Evolutionary conservation across 2,888 invertebrate genomes (phyloP), one percentile per base, ranked within the genome.

Genomic region (Tuta absoluta): DNA sequence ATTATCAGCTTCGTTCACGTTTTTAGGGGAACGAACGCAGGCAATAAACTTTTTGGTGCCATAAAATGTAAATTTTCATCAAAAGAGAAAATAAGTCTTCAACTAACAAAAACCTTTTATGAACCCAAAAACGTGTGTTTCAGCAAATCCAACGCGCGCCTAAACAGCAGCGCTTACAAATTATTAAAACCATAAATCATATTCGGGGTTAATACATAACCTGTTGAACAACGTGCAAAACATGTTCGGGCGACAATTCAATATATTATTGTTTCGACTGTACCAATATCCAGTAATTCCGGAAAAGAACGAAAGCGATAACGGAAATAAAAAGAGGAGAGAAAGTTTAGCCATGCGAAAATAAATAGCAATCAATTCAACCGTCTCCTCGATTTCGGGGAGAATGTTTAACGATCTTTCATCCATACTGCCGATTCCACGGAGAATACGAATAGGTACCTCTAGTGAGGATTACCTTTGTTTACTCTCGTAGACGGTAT

Each of bases 401-500:
- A 51, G 57, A 66, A 65, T 66, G 65, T 63, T 64, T 63, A 66
- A 41, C 61, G 61, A 58, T 69, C 65, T 65, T 65, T 56, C 63
- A 65, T 60, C 60, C 63, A 60, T 63, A 56, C 65, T 68, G 64
- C 64, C 64, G 69, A 67, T 68, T 68, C 68, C 67, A 63, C 63
- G 21, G 67, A 69, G 68, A 66, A 66, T 70, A 68, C 17, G 28
- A 38, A 41, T 17, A 17, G 17, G 58, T 71, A 69, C 68, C 67
- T 65, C 64, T 70, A 66, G 72, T 69, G 72, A 68, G 73, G 75
- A 77, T 77, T 86, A 86, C 82, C 79, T 83, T 81, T 90, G 87
- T 90, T 90, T 90, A 84, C 83, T 73, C 76, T 79, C 74, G 72
- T 76, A 84, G 80, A 81, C 79, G 78, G 82, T 85, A 84, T 85